Conservation (phyloP, 1,140 invertebrate species). For the Drosophila auraria region DNA sequence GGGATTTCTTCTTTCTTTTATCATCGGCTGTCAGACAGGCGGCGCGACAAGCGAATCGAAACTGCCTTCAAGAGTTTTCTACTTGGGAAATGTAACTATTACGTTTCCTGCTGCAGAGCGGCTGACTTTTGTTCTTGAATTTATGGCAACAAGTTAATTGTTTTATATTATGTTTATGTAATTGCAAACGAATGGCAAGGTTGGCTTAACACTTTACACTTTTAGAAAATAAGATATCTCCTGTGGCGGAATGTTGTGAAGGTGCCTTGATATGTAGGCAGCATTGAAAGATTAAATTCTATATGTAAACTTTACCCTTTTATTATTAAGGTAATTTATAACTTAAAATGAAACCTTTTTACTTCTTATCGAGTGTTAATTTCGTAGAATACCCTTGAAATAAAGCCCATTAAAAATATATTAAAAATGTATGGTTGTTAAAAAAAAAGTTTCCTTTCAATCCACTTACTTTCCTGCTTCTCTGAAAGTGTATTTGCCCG, state of each 20-base stretch:
- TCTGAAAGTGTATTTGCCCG: not conserved
- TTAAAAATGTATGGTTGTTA: too few species aligned
- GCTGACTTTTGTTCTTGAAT: conserved; percentile 40
- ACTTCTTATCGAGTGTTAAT: too few species aligned
- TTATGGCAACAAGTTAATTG: conserved; percentile 68
- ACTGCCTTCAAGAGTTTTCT: conserved; percentile 58
- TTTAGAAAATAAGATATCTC: too few species aligned
- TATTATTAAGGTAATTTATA: too few species aligned
- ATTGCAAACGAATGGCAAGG: conserved; percentile 23
- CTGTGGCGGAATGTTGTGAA: not conserved
- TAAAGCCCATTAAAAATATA: too few species aligned
- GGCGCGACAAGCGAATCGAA: conserved; percentile 42
- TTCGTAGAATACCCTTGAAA: too few species aligned
- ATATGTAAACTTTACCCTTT: too few species aligned
- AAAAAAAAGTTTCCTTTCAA: not conserved
- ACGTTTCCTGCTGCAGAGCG: conserved; percentile 53
- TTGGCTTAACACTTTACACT: conserved; percentile 10
- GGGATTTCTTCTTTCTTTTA: conserved; percentile 53
- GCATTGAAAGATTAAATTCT: not conserved
- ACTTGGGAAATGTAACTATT: conserved; percentile 55
- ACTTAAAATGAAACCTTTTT: too few species aligned
- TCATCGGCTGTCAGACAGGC: conserved; percentile 33
- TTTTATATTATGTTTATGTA: conserved; percentile 64
- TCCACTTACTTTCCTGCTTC: not conserved
- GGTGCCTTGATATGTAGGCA: not conserved